Conservation (phyloP, 2,797 vertebrate genomes). For the Sparus aurata region DNA sequence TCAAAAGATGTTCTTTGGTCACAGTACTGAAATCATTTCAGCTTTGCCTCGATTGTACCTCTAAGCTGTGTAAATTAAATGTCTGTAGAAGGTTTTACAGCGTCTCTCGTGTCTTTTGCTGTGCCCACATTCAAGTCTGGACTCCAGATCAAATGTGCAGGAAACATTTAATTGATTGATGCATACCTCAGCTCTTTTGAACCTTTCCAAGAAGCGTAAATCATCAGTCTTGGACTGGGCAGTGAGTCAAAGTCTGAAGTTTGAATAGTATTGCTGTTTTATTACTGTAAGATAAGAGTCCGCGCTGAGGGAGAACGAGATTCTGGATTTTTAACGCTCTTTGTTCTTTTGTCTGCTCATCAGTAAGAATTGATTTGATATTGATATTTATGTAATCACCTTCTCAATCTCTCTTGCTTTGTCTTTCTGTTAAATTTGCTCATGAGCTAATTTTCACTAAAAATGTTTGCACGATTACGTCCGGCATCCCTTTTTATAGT, state of each 20-base stretch:
- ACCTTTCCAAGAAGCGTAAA: constrained; percentile 63
- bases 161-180: constrained; percentile 61
- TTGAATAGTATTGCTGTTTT: constrained; percentile 41
- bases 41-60: constrained; percentile 12
- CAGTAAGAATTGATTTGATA: background rate
- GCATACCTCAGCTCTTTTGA: constrained; percentile 40
- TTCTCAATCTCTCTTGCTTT: background rate
- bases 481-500: background rate
- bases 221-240: constrained; percentile 37
- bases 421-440: background rate
- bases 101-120: constrained; percentile 27
- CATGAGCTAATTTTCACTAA: background rate
- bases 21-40: constrained; percentile 37
- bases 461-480: background rate
- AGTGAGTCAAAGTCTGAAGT: constrained; percentile 19
- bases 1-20: constrained; percentile 37
- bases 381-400: background rate
- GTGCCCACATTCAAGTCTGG: constrained; percentile 44
- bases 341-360: background rate
- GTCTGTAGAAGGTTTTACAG: constrained; percentile 49
- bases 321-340: constrained; percentile 1
- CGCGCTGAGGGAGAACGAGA: background rate
- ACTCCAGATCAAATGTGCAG: constrained; percentile 55
- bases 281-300: constrained; percentile 32
- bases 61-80: constrained; percentile 43